phyloP scores from a whole-genome alignment of 2,113 vertebrate genomes.

The Lanius ludovicianus region DNA sequence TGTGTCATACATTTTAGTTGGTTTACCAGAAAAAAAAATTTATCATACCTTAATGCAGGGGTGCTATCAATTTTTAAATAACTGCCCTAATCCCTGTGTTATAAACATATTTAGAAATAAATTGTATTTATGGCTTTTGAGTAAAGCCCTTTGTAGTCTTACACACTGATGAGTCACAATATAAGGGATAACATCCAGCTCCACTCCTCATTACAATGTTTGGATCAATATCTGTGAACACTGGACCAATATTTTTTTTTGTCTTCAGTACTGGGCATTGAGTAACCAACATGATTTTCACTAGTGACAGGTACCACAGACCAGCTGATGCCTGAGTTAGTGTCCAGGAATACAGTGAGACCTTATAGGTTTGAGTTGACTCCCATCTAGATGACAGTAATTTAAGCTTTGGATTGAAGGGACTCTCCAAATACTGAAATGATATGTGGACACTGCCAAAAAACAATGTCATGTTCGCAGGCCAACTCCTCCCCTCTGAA shows the following conservation, averaged over 20 bases:
- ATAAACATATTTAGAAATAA: background rate
- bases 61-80: background rate
- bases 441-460: background rate
- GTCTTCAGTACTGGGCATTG: background rate
- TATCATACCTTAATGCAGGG: background rate
- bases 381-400: background rate
- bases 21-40: background rate
- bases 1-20: background rate
- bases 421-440: background rate
- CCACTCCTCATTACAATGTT: background rate
- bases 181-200: background rate
- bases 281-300: background rate
- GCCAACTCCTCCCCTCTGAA: background rate
- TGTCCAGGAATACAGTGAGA: background rate
- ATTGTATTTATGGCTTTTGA: background rate
- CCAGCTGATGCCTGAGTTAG: background rate
- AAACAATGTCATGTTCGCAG: background rate
- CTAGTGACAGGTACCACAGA: background rate
- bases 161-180: background rate
- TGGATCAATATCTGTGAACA: background rate
- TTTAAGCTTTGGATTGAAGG: background rate
- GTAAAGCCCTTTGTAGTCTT: background rate
- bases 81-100: background rate
- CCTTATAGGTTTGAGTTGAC: background rate
- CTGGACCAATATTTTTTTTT: background rate